Base-by-base conservation (phyloP, 2,888 invertebrate genomes). In the Erebia aethiops region DNA sequence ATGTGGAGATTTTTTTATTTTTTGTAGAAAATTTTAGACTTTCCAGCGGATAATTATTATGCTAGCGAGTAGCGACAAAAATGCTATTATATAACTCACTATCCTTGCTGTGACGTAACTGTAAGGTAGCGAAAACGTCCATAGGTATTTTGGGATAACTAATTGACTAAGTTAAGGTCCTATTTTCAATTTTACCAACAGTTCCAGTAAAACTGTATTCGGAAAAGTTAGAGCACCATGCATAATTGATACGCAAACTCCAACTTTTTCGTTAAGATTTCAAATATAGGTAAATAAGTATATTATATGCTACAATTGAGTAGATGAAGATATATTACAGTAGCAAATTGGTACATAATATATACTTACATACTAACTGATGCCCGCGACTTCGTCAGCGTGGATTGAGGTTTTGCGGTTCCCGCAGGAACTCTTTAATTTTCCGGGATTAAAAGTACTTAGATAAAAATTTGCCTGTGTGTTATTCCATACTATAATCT, bases 101-200 rank as follows among this genome's bases (percentile, higher is more conserved):
- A 79, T 87, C 86, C 87, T 86, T 84, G 78, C 80, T 78, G 80
- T 91, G 90, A 90, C 90, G 90, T 90, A 90, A 90, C 73, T 75
- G 66, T 61, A 64, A 52, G 14, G 46, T 56, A 70, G 72, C 67
- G 74, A 51, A 72, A 69, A 67, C 73, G 71, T n/a, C 69, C 57
- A 43, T 62, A 56, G 5, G 7, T 35, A 58, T 63, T 21, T 70
- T 67, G 49, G 21, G 21, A 62, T 16, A 52, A 66, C 13, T 26
- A 63, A 51, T 64, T 61, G 21, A 60, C 16, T n/a, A 60, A 41
- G 1, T 43, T 7, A 16, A 16, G 16, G 10, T 14, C 11, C 14
- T 16, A 11, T 16, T 41, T 10, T 41, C 10, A 16, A n/a, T n/a
- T 35, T 58, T 35, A 41, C 13, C 0, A 10, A 41, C 16, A 9